Percentiles rank a stretch among this genome's conserved stretches.
phyloP scores from a whole-genome alignment of 23 tunicate species.

The Trididemnum clinides region DNA sequence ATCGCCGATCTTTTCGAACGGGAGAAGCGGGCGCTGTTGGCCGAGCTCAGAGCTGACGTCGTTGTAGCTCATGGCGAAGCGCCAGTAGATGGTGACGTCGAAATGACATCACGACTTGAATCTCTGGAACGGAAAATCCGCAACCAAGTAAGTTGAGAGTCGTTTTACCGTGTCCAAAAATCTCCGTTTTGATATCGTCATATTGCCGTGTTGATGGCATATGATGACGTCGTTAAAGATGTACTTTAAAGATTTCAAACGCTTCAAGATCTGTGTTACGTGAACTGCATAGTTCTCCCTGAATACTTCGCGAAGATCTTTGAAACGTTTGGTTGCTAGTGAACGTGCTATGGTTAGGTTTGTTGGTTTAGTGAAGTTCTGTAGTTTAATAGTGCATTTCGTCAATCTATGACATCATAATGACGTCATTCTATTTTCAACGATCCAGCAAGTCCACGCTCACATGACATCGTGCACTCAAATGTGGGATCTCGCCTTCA shows the following conservation, averaged over 20 bases:
- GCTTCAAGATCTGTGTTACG: too few species aligned
- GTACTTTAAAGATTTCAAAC: too few species aligned
- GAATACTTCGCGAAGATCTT: too few species aligned
- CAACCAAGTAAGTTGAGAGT: conserved; percentile 57
- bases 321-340: too few species aligned
- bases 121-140: conserved; percentile 66
- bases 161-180: too few species aligned
- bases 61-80: conserved; percentile 71
- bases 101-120: conserved; percentile 49
- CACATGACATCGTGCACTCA: conserved; percentile 11
- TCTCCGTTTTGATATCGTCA: too few species aligned
- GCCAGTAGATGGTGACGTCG: background rate
- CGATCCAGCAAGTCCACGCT: conserved; percentile 25
- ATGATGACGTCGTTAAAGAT: too few species aligned
- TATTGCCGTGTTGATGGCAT: too few species aligned
- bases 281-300: too few species aligned
- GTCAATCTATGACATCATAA: background rate
- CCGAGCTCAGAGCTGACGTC: conserved; percentile 75
- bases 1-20: conserved; percentile 87
- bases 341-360: too few species aligned
- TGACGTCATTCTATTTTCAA: background rate
- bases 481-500: conserved; percentile 62
- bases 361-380: too few species aligned
- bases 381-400: too few species aligned
- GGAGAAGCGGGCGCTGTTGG: conserved; percentile 65